A percentile compares a stretch with the other conserved stretches of the same genome.
phyloP scores from a whole-genome alignment of 2,797 vertebrate genomes.

The Sebastes vulpes region DNA sequence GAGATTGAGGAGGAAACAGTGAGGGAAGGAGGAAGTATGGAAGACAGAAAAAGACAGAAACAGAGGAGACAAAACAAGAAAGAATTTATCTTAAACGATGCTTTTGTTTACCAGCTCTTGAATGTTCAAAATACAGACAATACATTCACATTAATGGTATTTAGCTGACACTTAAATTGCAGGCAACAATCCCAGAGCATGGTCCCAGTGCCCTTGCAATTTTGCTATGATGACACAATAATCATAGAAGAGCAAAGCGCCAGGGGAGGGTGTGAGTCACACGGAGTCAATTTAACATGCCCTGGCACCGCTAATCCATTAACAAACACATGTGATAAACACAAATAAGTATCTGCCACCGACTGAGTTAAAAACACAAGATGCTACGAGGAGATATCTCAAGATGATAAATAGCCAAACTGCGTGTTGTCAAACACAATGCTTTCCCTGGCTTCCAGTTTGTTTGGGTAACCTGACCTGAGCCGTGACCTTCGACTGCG shows the following conservation, averaged over 20 bases:
- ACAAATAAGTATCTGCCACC: not conserved
- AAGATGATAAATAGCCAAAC: not conserved
- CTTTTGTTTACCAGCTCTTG: not conserved
- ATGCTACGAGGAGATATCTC: not conserved
- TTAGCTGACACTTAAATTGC: constrained; percentile 31
- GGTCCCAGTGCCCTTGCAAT: not conserved
- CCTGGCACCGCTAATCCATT: not conserved
- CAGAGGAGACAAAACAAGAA: not conserved
- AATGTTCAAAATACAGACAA: not conserved
- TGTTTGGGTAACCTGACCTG: constrained; percentile 47
- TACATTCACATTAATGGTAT: not conserved
- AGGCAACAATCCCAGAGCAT: constrained; percentile 5
- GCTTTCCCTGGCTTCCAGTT: constrained; percentile 17
- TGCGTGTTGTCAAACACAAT: not conserved
- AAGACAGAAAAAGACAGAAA: not conserved
- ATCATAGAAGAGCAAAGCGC: not conserved
- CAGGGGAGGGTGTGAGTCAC: not conserved
- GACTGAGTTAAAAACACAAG: not conserved
- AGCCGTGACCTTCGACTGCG: constrained; percentile 37
- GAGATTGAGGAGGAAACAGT: not conserved
- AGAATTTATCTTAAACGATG: not conserved
- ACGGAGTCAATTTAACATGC: not conserved
- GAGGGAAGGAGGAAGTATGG: not conserved
- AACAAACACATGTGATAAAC: not conserved
- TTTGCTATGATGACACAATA: constrained; percentile 17